A percentile compares a stretch with the other conserved stretches of the same genome.
Conservation (phyloP, 2,888 invertebrate species). For the Caenorhabditis drosophilae region DNA sequence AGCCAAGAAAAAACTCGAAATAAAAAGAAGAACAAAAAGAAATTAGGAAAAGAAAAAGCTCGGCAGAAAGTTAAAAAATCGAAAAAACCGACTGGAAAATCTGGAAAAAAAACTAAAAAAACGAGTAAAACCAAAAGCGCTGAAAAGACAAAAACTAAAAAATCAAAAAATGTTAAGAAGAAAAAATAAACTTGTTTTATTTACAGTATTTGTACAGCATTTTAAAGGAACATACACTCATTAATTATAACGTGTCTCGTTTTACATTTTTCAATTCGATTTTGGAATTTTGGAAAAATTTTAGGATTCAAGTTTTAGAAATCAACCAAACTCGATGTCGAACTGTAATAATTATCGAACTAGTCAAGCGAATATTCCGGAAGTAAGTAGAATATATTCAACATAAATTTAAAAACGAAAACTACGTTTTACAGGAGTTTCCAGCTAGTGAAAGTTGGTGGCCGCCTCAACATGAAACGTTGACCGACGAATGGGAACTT, state of each 20-base stretch:
- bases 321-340: not conserved
- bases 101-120: not conserved
- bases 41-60: no score
- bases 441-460: constrained; percentile 19
- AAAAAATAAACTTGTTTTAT: no score
- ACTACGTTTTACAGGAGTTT: no score
- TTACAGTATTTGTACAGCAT: not conserved
- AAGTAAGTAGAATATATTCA: no score
- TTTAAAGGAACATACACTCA: not conserved
- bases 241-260: not conserved
- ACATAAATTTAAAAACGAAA: no score
- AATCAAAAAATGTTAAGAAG: no score
- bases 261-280: not conserved
- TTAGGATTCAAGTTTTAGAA: not conserved
- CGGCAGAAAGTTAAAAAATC: constrained; percentile 3
- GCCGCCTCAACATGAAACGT: constrained; percentile 1
- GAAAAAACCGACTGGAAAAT: not conserved
- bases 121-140: no score
- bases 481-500: constrained; percentile 1
- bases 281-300: not conserved
- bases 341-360: not conserved
- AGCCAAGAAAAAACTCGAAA: constrained; percentile 5
- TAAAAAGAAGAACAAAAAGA: not conserved
- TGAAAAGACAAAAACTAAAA: no score
- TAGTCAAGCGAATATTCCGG: not conserved